Base-by-base conservation (phyloP, 2,113 vertebrate genomes). In the Melanocharis versteri region DNA sequence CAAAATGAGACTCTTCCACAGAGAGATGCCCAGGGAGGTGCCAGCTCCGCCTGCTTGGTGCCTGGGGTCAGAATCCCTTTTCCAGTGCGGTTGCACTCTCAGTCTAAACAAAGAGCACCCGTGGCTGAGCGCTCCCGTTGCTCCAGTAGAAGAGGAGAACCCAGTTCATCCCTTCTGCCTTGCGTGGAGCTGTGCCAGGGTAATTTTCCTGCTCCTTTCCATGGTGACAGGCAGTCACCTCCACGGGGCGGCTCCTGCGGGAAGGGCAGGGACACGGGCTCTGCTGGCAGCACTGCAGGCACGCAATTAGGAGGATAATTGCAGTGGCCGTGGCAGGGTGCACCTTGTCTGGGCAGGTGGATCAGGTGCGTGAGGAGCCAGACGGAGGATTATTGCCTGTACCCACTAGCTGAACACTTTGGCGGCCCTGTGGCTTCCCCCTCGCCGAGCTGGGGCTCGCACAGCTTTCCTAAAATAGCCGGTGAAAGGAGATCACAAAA, bases 161-260 rank as follows among this genome's bases (percentile, higher is more conserved):
- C 60, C 73, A 20, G 54, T 15, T n/a, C 60, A 28, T 10, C 48
- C 81, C 40, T 82, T 20, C n/a, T 28, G 48, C 61, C 70, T 28
- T 1, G 61, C 56, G 4, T 1, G 0, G 8, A 37, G 57, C 80
- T 6, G 62, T 4, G 5, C 57, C 76, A 21, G 76, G 28, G 7
- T 9, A 0, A 16, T 62, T 45, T 40, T 50, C 70, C 65, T 37
- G 89, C 56, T 23, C 16, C 54, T 64, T 44, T 4, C 8, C 35
- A 0, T 0, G 2, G 37, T 2, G 2, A 4, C 77, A 61, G 33
- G 82, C 66, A 8, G 21, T 8, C 19, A 8, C 70, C 50, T 5
- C 4, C 57, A 1, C 2, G 6, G 23, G 39, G 31, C 7, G 39
- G 13, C 4, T 65, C 73, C 64, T 6, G 15, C 5, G 6, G 42